Conservation (phyloP, 2,113 vertebrate species). For the Gopherus flavomarginatus region DNA sequence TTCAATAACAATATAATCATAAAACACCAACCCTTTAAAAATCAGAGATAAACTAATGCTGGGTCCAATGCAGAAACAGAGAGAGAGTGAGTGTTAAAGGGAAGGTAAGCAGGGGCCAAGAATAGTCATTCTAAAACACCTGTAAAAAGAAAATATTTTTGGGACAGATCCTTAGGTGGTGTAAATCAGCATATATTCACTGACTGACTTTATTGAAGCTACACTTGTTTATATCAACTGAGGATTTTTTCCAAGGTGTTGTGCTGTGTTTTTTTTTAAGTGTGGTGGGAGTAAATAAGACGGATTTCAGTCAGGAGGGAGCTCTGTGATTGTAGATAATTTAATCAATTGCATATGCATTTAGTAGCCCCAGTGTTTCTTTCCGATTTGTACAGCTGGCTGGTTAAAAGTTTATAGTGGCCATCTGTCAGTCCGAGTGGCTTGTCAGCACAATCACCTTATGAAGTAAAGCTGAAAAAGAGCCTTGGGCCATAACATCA, state of each 20-base stretch:
- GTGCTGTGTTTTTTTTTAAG: not conserved
- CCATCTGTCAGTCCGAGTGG: not conserved
- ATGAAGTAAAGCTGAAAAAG: not conserved
- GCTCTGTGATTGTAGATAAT: not conserved
- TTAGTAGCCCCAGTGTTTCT: not conserved
- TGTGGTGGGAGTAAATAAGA: not conserved
- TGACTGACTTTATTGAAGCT: not conserved
- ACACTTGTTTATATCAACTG: not conserved
- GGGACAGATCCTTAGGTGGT: not conserved
- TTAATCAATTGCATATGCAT: not conserved
- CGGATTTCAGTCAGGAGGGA: not conserved
- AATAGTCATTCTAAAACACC: not conserved
- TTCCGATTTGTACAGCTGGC: not conserved
- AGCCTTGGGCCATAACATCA: not conserved
- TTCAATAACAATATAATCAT: fast-evolving
- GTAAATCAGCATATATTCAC: not conserved
- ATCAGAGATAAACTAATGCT: fast-evolving
- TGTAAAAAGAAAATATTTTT: not conserved
- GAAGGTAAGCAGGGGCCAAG: not conserved
- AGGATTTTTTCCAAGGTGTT: not conserved
- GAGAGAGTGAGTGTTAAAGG: not conserved
- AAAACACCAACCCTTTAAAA: not conserved
- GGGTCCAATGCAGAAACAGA: not conserved
- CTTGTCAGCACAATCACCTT: not conserved
- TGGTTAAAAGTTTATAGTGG: not conserved